These are phyloP conservation scores for Condylura cristata DNA, from an alignment of 2,113 vertebrate genomes.

Conservation along the genomic window DNA sequence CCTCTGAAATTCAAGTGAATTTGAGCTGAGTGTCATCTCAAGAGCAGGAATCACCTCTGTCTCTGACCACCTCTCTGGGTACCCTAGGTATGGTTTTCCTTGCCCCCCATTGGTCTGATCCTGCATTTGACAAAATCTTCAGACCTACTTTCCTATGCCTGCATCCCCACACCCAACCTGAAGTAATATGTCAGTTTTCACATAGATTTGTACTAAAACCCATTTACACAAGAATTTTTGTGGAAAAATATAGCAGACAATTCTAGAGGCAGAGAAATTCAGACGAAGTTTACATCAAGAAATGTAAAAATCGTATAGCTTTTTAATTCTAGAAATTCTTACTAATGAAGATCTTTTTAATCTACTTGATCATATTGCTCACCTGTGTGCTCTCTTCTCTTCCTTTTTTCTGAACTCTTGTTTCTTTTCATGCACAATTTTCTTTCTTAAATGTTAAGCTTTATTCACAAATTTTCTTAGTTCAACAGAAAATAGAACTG, in stretches of 20 bases:
- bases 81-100: neutral
- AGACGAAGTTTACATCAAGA: neutral
- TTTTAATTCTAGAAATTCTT: neutral
- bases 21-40: neutral
- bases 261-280: constrained; percentile 37
- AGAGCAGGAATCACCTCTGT: neutral
- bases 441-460: constrained; percentile 91
- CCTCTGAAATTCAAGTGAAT: neutral
- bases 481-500: constrained; percentile 97
- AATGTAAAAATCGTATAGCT: neutral
- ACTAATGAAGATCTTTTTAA: neutral
- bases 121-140: neutral
- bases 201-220: neutral
- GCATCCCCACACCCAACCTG: neutral
- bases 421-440: neutral
- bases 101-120: neutral
- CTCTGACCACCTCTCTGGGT: no score
- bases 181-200: neutral
- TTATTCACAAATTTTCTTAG: constrained; percentile 98
- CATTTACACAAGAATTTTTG: neutral
- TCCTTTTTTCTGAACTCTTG: neutral
- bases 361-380: neutral
- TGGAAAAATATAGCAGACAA: neutral
- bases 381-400: neutral
- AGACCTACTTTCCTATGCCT: accelerated